Evolutionary conservation across 2,797 vertebrate species (phyloP).

Genomic region (Sphenopsis melanotis): DNA sequence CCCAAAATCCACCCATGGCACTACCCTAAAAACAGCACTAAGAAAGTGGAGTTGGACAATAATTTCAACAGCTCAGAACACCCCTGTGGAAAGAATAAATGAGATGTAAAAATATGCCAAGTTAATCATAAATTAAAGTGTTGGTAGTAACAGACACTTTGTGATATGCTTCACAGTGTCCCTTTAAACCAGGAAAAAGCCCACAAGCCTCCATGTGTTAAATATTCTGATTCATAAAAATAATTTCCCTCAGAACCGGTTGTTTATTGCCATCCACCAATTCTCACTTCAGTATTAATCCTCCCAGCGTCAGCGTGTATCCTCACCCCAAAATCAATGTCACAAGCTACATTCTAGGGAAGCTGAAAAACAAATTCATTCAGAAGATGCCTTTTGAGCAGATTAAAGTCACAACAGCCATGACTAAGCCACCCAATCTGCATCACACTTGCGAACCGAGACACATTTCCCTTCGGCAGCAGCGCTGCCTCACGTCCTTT

Average conservation of each 20-base stretch:
- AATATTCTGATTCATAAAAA: conserved; percentile 24
- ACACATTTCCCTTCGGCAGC: neutral
- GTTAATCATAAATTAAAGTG: conserved; percentile 32
- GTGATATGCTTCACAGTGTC: neutral
- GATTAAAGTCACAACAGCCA: neutral
- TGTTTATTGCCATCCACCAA: neutral
- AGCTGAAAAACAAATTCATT: neutral
- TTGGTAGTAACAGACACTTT: conserved; percentile 15
- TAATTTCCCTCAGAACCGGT: neutral
- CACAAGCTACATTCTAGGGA: neutral
- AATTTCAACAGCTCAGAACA: neutral
- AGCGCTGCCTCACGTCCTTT: conserved; percentile 5
- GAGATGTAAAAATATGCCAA: conserved; percentile 50
- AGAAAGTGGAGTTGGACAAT: neutral
- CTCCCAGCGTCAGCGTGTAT: neutral
- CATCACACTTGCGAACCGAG: neutral
- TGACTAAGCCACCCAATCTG: neutral
- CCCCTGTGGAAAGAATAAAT: neutral
- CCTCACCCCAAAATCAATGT: neutral
- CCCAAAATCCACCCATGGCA: neutral
- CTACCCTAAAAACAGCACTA: neutral
- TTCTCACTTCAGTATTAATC: neutral
- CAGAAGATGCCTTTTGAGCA: neutral
- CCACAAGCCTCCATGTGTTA: neutral
- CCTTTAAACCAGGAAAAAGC: conserved; percentile 18